phyloP scores from a whole-genome alignment of 1,140 invertebrate species.

The Drosophila sturtevanti region DNA sequence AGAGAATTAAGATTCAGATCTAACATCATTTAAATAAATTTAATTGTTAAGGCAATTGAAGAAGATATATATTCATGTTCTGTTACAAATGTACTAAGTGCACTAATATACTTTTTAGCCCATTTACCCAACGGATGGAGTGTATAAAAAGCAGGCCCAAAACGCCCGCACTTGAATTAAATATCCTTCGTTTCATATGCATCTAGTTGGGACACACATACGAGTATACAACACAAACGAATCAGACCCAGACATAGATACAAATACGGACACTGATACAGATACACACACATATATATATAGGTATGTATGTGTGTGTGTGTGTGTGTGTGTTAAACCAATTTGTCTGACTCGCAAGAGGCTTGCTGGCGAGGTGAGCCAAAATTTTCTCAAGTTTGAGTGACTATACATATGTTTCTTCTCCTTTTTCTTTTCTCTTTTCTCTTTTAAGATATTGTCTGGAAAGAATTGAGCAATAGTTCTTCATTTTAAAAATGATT shows the following conservation, averaged over 20 bases:
- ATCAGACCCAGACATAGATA: conserved; percentile 1
- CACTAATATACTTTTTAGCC: not conserved
- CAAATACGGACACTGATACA: not conserved
- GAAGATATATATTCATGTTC: too few species aligned
- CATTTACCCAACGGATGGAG: not conserved
- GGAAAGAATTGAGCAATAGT: too few species aligned
- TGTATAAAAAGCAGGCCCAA: conserved; percentile 31
- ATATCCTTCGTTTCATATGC: conserved; percentile 61
- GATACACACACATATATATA: not conserved
- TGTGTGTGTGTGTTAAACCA: conserved; percentile 63
- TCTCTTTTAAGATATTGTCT: too few species aligned
- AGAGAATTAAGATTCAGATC: too few species aligned
- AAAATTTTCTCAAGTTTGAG: not conserved
- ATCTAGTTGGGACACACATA: conserved; percentile 36
- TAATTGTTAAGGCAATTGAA: too few species aligned
- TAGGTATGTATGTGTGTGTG: not conserved
- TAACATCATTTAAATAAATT: too few species aligned
- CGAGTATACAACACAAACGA: not conserved
- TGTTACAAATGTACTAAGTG: too few species aligned
- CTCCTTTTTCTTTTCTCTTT: not conserved
- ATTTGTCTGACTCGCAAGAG: conserved; percentile 77
- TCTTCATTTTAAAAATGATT: too few species aligned
- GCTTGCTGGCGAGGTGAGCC: conserved; percentile 13
- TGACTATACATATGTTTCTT: not conserved
- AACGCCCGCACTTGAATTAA: conserved; percentile 70